Evolutionary conservation across 2,113 vertebrate genomes (phyloP), one percentile per base, ranked within the genome.

Genomic region (Limanda limanda): DNA sequence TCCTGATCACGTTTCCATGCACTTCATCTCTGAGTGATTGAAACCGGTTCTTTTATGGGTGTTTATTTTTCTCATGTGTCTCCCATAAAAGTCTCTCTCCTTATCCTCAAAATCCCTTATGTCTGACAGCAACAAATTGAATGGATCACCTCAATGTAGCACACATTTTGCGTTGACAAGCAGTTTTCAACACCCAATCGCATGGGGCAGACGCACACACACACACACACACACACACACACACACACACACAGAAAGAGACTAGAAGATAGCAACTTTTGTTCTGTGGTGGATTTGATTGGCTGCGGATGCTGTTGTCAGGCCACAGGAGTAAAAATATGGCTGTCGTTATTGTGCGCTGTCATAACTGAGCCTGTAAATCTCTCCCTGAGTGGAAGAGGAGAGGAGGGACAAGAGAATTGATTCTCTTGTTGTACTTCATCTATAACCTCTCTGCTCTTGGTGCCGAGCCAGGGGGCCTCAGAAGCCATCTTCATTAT

Each of bases 361-460:
- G 88, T 94, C 90, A 90, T 90, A 94, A 92, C 85, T 89, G 65
- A 55, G 79, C 85, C 80, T 77, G 89, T 93, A 91, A 93, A 92
- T 93, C 90, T 92, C 74, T 86, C 71, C 61, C 73, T 69, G 74
- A 88, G 86, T 88, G 83, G 85, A 84, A 89, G 83, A 68, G 68
- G 86, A 86, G 87, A 81, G 76, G 78, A 68, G 68, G 66, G 63
- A 82, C 61, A 75, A 73, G 74, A 70, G 81, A 80, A 91, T 88
- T 88, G 91, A 90, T 91, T 91, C 81, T 89, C 74, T 86, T 63
- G 71, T 81, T 86, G 81, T 23, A 82, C 87, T 90, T 90, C 85
- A 86, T 91, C 78, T 84, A 81, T 82, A 78, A 81, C 78, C 80
- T 81, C 68, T 75, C 79, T 64, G 74, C 31, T 85, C 55, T 73